These are phyloP conservation scores for Thalassarche chlororhynchos DNA, from an alignment of 2,113 vertebrate species.

Conservation along the genomic window DNA sequence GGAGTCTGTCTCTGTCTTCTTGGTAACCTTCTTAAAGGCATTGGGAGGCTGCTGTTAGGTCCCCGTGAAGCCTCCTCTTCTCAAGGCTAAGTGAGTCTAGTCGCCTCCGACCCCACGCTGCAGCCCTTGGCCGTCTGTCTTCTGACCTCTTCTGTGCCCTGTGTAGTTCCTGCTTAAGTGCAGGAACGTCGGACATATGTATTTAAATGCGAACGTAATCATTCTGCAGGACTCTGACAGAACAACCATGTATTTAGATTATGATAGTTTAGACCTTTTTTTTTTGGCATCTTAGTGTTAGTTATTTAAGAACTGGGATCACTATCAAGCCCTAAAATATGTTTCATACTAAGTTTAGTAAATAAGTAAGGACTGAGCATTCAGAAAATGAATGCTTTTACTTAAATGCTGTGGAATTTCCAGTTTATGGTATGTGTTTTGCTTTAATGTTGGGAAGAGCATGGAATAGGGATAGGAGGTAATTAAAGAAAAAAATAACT, in stretches of 20 bases:
- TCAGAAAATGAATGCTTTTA: slow-evolving; percentile 17
- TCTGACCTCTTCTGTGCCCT: not conserved
- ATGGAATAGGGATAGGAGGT: not conserved
- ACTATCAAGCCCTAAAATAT: not conserved
- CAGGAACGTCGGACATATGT: not conserved
- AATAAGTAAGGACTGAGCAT: not conserved
- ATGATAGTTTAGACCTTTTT: not conserved
- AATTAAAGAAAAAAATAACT: not conserved
- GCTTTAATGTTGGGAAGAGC: not conserved
- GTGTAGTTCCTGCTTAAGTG: not conserved
- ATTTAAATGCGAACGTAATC: not conserved
- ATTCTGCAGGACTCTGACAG: not conserved
- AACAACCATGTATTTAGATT: not conserved
- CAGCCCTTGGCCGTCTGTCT: not conserved
- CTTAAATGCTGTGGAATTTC: not conserved
- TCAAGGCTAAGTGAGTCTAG: not conserved
- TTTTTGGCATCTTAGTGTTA: not conserved
- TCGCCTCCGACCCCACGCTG: accelerated
- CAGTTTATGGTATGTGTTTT: not conserved
- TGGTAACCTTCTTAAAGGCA: not conserved
- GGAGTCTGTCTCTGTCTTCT: not conserved
- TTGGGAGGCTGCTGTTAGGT: not conserved
- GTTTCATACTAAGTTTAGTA: not conserved
- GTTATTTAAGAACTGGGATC: not conserved
- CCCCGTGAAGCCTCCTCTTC: not conserved